Evolutionary conservation across 2,797 vertebrate genomes (phyloP).

Genomic region (Stomatorhinus walkeri): DNA sequence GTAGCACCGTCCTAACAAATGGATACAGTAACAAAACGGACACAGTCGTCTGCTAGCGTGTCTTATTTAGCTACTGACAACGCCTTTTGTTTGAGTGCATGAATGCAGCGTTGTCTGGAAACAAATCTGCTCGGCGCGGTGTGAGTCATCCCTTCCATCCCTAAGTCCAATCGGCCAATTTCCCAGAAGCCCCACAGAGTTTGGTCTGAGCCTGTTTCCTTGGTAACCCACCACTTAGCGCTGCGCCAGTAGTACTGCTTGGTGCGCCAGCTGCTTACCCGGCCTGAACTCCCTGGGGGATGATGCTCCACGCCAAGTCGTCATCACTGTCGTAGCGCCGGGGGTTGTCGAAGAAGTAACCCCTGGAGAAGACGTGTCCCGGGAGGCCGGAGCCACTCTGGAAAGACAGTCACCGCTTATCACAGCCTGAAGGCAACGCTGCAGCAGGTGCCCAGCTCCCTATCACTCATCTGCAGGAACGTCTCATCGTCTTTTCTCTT

Average conservation of each 20-base stretch:
- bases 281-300: constrained; percentile 59
- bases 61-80: not conserved
- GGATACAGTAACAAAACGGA: not conserved
- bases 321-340: constrained; percentile 71
- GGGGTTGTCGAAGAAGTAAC: constrained; percentile 74
- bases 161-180: not conserved
- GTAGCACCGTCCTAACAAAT: not conserved
- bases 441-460: not conserved
- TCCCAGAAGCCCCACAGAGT: not conserved
- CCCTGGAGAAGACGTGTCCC: constrained; percentile 62
- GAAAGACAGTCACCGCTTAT: not conserved
- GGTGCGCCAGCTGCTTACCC: constrained; percentile 45
- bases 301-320: constrained; percentile 65
- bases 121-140: not conserved
- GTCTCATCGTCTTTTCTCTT: not conserved
- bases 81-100: not conserved
- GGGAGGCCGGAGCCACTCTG: constrained; percentile 50
- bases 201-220: not conserved
- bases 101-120: not conserved
- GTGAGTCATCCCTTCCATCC: not conserved
- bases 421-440: not conserved
- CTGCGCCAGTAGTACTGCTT: not conserved
- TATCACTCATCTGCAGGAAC: not conserved
- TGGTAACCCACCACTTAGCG: not conserved
- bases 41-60: not conserved